Conservation (phyloP, 2,113 vertebrate genomes). For the Phalacrocorax pelagicus region DNA sequence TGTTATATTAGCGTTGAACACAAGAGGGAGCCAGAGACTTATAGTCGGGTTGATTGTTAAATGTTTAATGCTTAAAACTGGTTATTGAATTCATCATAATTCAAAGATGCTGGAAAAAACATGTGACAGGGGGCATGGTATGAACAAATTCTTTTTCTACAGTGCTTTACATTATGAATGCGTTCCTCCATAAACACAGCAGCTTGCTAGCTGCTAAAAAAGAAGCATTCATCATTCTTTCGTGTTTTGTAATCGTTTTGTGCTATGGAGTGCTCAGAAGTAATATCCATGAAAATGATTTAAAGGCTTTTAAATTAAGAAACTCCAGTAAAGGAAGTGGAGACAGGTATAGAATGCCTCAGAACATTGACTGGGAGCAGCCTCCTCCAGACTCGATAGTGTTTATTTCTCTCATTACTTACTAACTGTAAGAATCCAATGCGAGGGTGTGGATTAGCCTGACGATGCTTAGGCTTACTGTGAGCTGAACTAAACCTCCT, state of each 20-base stretch:
- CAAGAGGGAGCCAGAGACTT: conserved; percentile 52
- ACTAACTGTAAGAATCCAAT: background rate
- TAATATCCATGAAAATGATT: conserved; percentile 34
- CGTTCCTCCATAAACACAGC: background rate
- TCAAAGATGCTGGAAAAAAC: conserved; percentile 3
- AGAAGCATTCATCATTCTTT: background rate
- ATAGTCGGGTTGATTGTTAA: background rate
- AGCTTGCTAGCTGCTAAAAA: background rate
- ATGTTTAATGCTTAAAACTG: background rate
- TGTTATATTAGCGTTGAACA: background rate
- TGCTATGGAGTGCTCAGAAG: background rate
- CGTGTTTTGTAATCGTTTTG: conserved; percentile 35
- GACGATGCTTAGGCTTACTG: background rate
- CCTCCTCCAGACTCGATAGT: background rate
- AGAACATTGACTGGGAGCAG: background rate
- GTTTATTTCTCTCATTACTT: background rate
- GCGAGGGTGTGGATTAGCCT: fast-evolving
- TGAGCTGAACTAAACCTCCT: background rate
- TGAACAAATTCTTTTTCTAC: background rate
- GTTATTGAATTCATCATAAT: background rate
- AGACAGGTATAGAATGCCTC: background rate
- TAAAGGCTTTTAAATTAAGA: conserved; percentile 50
- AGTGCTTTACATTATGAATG: conserved; percentile 12
- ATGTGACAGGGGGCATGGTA: background rate
- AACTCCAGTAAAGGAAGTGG: background rate